Base-by-base conservation (phyloP, 1,140 invertebrate species). In the Melipona quadrifasciata region DNA sequence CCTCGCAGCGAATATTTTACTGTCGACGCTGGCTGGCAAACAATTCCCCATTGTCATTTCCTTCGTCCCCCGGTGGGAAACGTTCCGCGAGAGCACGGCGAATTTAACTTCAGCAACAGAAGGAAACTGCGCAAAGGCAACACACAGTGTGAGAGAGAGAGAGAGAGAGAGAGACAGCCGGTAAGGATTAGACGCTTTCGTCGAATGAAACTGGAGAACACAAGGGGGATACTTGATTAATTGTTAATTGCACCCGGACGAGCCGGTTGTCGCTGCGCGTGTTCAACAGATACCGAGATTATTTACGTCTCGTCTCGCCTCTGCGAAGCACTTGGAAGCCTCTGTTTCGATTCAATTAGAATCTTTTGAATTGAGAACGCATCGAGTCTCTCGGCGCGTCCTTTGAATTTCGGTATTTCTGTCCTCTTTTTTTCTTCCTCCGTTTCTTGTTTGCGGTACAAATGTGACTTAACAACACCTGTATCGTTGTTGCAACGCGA, bases 1-100 rank as follows among this genome's bases (percentile, higher is more conserved):
- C 17, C 17, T 27, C 3, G 0, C 31, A 3, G 6, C 34, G 67
- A 71, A 72, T 80, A 80, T 80, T 80, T 80, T 80, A 80, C 34
- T 31, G 65, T 58, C 78, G 31, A 14, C 53, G 51, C 39, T 61
- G 55, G 16, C 47, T 70, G 24, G 24, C 78, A 57, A 80, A 58
- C 67, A 80, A 80, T 80, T 21, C 65, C 16, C 55, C 39, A 70
- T 55, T 55, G 77, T 79, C 70, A 68, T 55, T 34, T n/a, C 55
- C 51, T 21, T 61, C 11, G 24, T 58, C 8, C 11, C 17, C n/a
- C 10, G 12, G n/a, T 14, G 21, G 47, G 21, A 55, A 39, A 16
- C 21, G 24, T 79, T 55, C 2, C 76, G 8, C 64, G 21, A 79
- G n/a, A 79, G n/a, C 55, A 47, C 24, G 65, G 21, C 17, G 65